Base-by-base conservation (phyloP, 2,888 invertebrate genomes). In the Sesia bembeciformis region DNA sequence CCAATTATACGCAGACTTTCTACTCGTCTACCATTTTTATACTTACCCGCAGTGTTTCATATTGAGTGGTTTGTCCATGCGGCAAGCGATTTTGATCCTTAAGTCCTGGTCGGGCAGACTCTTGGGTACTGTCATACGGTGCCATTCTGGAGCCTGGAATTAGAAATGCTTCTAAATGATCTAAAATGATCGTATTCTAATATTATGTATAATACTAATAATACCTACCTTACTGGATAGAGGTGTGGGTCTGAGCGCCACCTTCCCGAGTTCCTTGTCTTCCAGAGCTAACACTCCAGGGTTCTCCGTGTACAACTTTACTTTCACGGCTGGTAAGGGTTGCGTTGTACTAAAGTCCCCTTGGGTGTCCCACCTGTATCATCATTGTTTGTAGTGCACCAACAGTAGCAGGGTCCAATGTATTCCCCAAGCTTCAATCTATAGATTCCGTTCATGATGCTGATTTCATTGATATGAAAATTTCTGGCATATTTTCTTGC, bases 291-390 rank as follows among this genome's bases (percentile, higher is more conserved):
- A 89, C 91, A 99, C 97, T 54, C 97, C 97, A 39, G 98, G 97
- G 79, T 98, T 98, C 88, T 99, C 99, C 0, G 98, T 98, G 80
- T 97, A 99, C 41, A 99, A 88, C 83, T 99, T 99, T 4, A 99
- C 96, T 91, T 99, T 99, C 8, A 99, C 98, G 38, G 96, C 93
- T 50, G 99, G 99, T 60, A 99, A 91, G 1, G 99, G 97, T 80
- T 99, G 98, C 58, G 97, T 98, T 54, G 99, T 99, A 65, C 97
- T 96, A 86, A 99, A 99, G 87, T 99, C 99, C 54, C 98, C 99
- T 91, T 99, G 99, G 0, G 99, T 99, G 76, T 99, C 99, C 99
- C 99, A 99, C 93, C 97, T 97, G 58, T 8, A 39, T 23, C 23
- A 23, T 23, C 23, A 23, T 23, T 23, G 23, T 23, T 23, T 23